These are phyloP conservation scores for Exaiptasia diaphana DNA, from an alignment of 64 coral and sea anemone species.

Conservation along the genomic window DNA sequence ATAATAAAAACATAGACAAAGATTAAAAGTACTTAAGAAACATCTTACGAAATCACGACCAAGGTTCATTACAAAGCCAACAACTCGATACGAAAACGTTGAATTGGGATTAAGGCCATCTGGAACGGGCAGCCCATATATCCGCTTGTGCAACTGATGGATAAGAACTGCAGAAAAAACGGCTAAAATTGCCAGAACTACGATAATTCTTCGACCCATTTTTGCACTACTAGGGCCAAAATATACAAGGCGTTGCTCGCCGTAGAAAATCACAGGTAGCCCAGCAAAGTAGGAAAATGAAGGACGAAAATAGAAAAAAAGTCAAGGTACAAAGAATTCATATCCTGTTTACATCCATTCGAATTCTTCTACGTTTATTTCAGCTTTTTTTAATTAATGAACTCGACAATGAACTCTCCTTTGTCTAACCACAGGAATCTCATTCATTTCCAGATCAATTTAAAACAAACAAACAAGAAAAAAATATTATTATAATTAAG, in stretches of 20 bases:
- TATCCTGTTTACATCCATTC: too few relatives aligned
- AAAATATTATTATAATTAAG: too few relatives aligned
- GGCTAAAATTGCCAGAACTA: slow-evolving; percentile 47
- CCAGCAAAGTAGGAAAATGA: background rate
- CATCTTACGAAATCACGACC: slow-evolving; percentile 73
- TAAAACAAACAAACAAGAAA: too few relatives aligned
- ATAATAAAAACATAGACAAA: background rate
- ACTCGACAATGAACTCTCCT: too few relatives aligned
- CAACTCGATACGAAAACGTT: slow-evolving; percentile 51
- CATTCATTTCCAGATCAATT: too few relatives aligned
- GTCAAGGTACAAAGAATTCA: too few relatives aligned
- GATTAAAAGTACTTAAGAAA: background rate
- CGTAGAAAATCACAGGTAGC: background rate
- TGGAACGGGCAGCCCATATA: slow-evolving; percentile 54
- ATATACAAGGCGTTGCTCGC: background rate
- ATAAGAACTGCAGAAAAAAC: slow-evolving; percentile 41
- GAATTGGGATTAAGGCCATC: slow-evolving; percentile 68
- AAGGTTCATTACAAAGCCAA: slow-evolving; percentile 61
- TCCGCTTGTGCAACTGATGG: slow-evolving; percentile 54
- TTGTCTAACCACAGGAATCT: too few relatives aligned
- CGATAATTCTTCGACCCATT: slow-evolving; percentile 7
- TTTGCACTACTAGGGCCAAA: background rate
- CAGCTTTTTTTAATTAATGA: too few relatives aligned
- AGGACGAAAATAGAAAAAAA: background rate
- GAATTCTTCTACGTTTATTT: too few relatives aligned